Base-by-base conservation (phyloP, 2,888 invertebrate genomes). In the Pherbina coryleti region DNA sequence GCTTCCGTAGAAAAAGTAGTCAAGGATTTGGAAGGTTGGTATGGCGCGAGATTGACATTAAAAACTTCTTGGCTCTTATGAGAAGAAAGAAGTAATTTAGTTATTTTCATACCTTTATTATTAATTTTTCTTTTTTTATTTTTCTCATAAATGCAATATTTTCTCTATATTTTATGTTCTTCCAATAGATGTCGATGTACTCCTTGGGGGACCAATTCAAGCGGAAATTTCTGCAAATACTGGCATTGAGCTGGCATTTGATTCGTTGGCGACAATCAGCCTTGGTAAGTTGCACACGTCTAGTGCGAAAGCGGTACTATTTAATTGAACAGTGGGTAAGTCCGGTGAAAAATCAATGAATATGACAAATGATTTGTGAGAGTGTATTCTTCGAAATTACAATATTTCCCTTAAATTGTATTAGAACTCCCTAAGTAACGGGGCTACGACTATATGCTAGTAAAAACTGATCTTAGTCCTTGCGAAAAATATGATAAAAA, bases 121-220 rank as follows among this genome's bases (percentile, higher is more conserved):
- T n/a, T n/a, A n/a, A n/a, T n/a, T n/a, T n/a, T n/a, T n/a, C n/a
- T n/a, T 53, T 75, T 76, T 55, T 76, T 55, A 28, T 37, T 75
- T 51, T 44, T 2, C 1, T 44, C 44, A 19, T 22, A 2, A 31
- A 70, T 79, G 74, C 34, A n/a, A 25, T 51, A 69, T 51, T 76
- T 31, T 60, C 57, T 62, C 75, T 70, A 17, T 66, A 17, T 66
- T 64, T 69, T 60, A 75, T 76, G 62, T 76, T 55, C 76, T 72
- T 76, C 73, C 72, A 75, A 73, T 80, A 89, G 96, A 94, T 88
- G 92, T 94, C 53, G 94, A 94, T 84, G 91, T 92, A 73, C 91
- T 95, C 81, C 90, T 96, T 70, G 96, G 95, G 5, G 92, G 93
- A 83, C 95, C 95, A n/a, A 93, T 95, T 84, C 94, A 94, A 89